These are phyloP conservation scores for Calyptommatus sinebrachiatus DNA, from an alignment of 2,113 vertebrate genomes.

Conservation along the genomic window DNA sequence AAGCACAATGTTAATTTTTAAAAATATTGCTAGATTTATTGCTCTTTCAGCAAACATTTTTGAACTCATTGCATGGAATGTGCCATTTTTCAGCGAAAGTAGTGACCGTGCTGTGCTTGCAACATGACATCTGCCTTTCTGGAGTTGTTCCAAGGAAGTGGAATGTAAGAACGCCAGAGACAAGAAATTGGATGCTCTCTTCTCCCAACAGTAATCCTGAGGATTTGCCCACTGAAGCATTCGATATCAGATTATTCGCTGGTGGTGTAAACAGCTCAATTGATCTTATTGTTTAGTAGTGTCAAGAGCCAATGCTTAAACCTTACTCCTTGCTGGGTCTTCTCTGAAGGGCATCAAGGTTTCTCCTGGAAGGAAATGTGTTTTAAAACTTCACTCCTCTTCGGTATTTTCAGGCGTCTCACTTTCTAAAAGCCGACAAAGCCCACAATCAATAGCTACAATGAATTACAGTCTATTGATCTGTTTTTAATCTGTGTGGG, in stretches of 20 bases:
- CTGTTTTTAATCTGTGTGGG: no score
- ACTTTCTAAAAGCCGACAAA: neutral
- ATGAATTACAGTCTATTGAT: no score
- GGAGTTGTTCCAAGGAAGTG: neutral
- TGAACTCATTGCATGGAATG: neutral
- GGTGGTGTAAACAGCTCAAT: slow-evolving; percentile 3
- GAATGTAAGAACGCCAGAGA: neutral
- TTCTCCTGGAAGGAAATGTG: neutral
- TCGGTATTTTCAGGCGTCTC: neutral
- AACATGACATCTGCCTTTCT: slow-evolving; percentile 3
- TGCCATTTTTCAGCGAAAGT: neutral
- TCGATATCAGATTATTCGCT: neutral
- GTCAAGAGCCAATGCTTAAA: neutral
- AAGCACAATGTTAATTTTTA: neutral
- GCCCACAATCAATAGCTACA: neutral
- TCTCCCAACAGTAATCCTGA: neutral
- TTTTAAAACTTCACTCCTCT: neutral
- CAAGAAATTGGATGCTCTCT: neutral
- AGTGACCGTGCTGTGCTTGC: neutral
- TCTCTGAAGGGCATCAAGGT: neutral
- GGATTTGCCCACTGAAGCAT: neutral
- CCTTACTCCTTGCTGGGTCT: neutral
- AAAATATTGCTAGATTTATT: neutral
- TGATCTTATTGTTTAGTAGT: neutral
- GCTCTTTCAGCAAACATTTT: neutral